These are phyloP conservation scores for Digitonthophagus gazella DNA, from an alignment of 2,888 invertebrate species.

Conservation along the genomic window DNA sequence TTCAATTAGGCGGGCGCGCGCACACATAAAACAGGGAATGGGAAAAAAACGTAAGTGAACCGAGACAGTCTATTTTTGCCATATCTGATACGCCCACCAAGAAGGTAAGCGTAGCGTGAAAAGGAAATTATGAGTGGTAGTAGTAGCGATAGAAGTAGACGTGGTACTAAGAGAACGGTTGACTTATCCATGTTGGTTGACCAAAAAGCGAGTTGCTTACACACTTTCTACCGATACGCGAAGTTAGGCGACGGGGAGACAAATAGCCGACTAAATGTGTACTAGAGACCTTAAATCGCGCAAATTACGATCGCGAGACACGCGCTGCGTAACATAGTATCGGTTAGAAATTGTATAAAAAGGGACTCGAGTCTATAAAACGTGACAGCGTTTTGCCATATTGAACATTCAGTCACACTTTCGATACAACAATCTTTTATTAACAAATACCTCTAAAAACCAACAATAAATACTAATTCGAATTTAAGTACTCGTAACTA, in stretches of 20 bases:
- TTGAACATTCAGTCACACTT: not conserved
- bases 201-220: not conserved
- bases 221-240: not conserved
- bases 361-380: not conserved
- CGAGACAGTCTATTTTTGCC: not conserved
- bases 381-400: not conserved
- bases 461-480: no score
- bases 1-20: not conserved
- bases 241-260: not conserved
- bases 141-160: not conserved
- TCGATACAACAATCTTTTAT: not conserved
- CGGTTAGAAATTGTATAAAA: not conserved
- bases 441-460: no score
- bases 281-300: not conserved
- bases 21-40: not conserved
- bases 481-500: no score
- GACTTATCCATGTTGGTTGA: no score
- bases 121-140: not conserved
- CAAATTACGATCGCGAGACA: conserved; percentile 1
- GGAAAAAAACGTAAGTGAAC: not conserved
- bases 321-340: not conserved
- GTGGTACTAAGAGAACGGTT: not conserved
- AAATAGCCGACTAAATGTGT: not conserved
- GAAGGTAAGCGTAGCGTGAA: not conserved
- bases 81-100: not conserved